Evolutionary conservation across 2,113 vertebrate genomes (phyloP).

Genomic region (Dicrurus megarhynchus): DNA sequence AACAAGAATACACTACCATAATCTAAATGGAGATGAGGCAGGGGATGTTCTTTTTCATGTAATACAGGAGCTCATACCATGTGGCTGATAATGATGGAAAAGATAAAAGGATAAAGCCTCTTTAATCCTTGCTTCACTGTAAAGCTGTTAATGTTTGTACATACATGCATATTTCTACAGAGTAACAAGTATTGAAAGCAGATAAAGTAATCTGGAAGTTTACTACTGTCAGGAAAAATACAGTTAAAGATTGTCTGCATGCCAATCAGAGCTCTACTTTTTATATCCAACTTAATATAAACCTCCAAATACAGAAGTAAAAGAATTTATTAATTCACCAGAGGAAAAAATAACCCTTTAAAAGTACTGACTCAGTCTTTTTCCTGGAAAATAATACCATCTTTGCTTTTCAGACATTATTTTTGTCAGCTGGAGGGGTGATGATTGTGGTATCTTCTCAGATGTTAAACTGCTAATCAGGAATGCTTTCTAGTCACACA

Average conservation of each 20-base stretch:
- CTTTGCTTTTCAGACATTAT: not conserved
- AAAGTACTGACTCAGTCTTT: not conserved
- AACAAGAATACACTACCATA: not conserved
- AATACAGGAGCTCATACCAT: not conserved
- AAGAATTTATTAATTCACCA: not conserved
- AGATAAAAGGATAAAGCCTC: constrained; percentile 27
- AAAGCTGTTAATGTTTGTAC: constrained; percentile 29
- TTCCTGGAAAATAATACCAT: not conserved
- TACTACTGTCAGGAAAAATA: not conserved
- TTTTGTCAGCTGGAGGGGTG: not conserved
- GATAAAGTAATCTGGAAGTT: not conserved
- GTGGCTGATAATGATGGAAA: not conserved
- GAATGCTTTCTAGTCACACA: not conserved
- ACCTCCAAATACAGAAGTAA: not conserved
- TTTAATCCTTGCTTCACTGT: constrained; percentile 21
- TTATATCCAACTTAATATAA: not conserved
- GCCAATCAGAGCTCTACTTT: not conserved
- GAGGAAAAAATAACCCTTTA: not conserved
- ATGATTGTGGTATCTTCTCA: not conserved
- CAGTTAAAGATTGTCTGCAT: not conserved
- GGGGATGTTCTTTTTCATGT: not conserved
- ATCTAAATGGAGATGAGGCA: not conserved
- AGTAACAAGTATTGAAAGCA: not conserved
- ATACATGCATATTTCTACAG: constrained; percentile 2
- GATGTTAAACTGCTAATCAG: not conserved